Base-by-base conservation (phyloP, 92 coral and sea anemone species). In the Hydrozoanthus gracilis region DNA sequence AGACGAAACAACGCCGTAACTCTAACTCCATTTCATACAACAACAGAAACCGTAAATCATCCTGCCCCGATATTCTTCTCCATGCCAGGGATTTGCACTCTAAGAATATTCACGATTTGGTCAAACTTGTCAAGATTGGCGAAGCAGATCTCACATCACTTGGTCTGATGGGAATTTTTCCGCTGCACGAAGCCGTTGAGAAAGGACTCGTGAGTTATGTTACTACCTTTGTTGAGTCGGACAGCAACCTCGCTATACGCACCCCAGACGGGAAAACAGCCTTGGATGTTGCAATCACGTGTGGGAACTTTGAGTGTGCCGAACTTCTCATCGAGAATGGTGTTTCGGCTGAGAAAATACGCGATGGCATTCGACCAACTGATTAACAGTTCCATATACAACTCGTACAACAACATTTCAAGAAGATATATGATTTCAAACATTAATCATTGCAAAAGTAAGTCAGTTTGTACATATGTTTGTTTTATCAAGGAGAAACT, bases 291-390 rank as follows among this genome's bases (percentile, higher is more conserved):
- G 96, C 96, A 4, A 91, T 93, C 50, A 82, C 87, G 54, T 88
- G 94, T 15, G 96, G 96, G 14, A 93, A 93, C 60, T 93, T 93
- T 68, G 96, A 93, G 76, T 93, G 96, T 48, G 96, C 96, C 7
- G 96, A 93, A 89, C 82, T 93, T 60, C 79, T 93, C 76, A 91
- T 93, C 51, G 89, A 89, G 68, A 82, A 93, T 82, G 96, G 96
- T 6, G 96, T 94, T 47, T 90, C 96, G 5, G 90, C 91, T 5
- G 96, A 91, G 65, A 79, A 86, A 73, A 93, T 93, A 50, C 90
- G 88, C 69, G 87, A 93, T 16, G 96, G 96, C 50, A 91, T 93
- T 73, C 61, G 17, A 51, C 60, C 64, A n/a, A 4, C 20, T 68
- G 8, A 68, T 13, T 17, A 66, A 16, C 8, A 35, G 8, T 68